Base-by-base conservation (phyloP, 2,797 vertebrate species). In the Tinamus major region DNA sequence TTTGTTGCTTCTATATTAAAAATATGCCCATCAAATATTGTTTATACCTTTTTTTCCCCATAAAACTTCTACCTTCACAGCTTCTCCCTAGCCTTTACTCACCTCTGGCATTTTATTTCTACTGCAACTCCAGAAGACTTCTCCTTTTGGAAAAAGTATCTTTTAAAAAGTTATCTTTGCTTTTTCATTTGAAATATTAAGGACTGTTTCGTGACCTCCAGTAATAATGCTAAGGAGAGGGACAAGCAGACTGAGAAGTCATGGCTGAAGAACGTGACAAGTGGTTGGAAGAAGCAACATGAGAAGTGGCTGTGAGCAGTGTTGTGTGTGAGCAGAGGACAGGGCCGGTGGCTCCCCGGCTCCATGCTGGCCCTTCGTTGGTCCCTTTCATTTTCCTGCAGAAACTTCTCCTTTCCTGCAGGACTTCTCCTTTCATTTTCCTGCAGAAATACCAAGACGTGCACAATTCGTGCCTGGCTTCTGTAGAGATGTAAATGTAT, bases 1-100 rank as follows among this genome's bases (percentile, higher is more conserved):
- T 80, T 87, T 65, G 44, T 84, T 90, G 44, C 33, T 71, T 91
- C 74, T 59, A 31, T 87, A 69, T 75, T 64, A 81, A 77, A 89
- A 94, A 29, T 21, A 2, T 76, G 51, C 4, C 24, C 24, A 37
- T 79, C 16, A 56, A 63, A 82, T 74, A 67, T 44, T 82, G 24
- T 64, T 89, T 88, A 63, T 41, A 71, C 16, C 74, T 51, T 64
- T 31, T 48, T 48, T 58, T 76, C 53, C 53, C 18, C 27, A 23
- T 79, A 81, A 84, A 68, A 68, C n/a, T 41, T 87, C 8, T 77
- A 55, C 20, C 20, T 95, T 72, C 42, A 82, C 39, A 19, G 48
- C 39, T 64, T 85, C 17, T 81, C 31, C 8, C 18, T 71, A 69
- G 51, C 23, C 62, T 88, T 90, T 78, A 8, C 16, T 64, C 55